These are phyloP conservation scores for Maccullochella peelii DNA, from an alignment of 2,113 vertebrate genomes.

Conservation along the genomic window DNA sequence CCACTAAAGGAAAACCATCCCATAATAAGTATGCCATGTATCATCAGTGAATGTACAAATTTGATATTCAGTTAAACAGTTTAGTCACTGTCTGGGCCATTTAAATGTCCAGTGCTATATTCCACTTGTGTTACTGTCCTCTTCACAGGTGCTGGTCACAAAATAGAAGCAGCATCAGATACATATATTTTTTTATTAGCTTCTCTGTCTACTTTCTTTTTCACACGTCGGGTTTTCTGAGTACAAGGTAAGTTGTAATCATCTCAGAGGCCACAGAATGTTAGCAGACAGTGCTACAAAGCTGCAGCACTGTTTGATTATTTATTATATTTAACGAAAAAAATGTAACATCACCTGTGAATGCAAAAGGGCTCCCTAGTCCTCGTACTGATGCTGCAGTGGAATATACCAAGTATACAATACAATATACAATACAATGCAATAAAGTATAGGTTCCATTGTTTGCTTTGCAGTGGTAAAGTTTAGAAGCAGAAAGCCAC, in stretches of 20 bases:
- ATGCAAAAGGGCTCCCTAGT: background rate
- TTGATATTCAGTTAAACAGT: background rate
- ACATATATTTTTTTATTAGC: background rate
- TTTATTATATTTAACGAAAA: too few species aligned
- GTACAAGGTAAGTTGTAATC: background rate
- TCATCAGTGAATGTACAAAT: background rate
- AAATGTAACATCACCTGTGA: background rate
- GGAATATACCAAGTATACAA: background rate
- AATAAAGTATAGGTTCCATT: background rate
- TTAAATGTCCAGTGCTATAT: background rate
- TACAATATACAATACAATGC: too few species aligned
- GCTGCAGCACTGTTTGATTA: background rate
- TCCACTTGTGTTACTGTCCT: background rate
- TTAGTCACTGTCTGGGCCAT: background rate
- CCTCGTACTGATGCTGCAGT: background rate
- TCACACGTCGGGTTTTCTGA: background rate
- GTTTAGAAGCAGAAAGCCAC: background rate
- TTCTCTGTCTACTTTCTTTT: background rate
- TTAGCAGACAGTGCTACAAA: background rate
- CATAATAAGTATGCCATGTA: background rate
- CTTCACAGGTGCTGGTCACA: background rate
- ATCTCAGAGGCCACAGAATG: background rate
- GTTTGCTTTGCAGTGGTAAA: background rate
- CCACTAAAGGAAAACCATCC: background rate
- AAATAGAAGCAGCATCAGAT: background rate